Percentiles rank a stretch among this genome's conserved stretches.
Evolutionary conservation across 2,797 vertebrate species (phyloP).

Genomic region (Catamblyrhynchus diadema): DNA sequence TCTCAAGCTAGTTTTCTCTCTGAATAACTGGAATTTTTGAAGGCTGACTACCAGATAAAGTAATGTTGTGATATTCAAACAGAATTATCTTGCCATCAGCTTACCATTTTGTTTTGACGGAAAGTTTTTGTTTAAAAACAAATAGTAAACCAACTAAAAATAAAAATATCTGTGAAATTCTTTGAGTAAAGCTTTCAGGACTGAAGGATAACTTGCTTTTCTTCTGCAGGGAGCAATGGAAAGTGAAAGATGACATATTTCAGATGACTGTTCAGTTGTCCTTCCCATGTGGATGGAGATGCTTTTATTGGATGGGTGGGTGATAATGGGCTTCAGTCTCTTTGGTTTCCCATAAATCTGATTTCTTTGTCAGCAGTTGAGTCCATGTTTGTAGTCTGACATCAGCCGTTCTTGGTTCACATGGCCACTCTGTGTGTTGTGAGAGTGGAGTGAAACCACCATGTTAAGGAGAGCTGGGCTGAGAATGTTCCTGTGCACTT

Average conservation of each 20-base stretch:
- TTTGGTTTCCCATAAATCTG: background rate
- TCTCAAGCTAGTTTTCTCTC: background rate
- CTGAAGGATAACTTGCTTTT: background rate
- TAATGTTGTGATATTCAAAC: background rate
- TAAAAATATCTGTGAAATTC: background rate
- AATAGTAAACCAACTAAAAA: background rate
- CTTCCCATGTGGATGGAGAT: background rate
- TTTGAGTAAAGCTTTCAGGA: background rate
- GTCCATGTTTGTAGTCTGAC: background rate
- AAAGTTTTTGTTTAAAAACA: background rate
- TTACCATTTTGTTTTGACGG: background rate
- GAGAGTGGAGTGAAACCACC: background rate
- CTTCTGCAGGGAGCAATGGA: background rate
- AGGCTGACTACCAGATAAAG: background rate
- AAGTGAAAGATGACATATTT: background rate
- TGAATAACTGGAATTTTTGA: background rate
- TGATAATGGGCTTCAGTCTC: background rate
- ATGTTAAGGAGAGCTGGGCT: rapidly evolving
- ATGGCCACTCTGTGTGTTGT: rapidly evolving
- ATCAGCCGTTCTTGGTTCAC: background rate
- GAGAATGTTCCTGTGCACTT: background rate
- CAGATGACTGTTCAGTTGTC: background rate
- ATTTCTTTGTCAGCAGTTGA: background rate
- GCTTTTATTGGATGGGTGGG: background rate
- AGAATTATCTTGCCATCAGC: background rate